Evolutionary conservation across 2,113 vertebrate species (phyloP).

Genomic region (Rhinopomastus cyanomelas): DNA sequence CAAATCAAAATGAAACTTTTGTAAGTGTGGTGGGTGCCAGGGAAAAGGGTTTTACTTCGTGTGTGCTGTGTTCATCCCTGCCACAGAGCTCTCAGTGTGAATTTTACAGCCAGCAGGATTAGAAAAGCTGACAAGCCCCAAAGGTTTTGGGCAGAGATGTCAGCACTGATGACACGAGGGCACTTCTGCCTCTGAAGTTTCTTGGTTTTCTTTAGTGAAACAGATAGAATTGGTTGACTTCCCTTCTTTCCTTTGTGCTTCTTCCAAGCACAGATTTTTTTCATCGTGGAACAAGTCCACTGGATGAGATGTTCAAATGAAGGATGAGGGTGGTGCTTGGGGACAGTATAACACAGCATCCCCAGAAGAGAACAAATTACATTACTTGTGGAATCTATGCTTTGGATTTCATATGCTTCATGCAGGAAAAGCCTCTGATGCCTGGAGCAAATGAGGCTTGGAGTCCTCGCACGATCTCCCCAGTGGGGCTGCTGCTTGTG

Average conservation of each 20-base stretch:
- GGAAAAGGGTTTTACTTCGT: neutral
- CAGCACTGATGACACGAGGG: neutral
- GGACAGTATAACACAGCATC: neutral
- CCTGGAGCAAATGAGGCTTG: neutral
- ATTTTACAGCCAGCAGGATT: neutral
- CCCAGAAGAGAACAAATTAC: too few relatives aligned
- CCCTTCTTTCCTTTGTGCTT: neutral
- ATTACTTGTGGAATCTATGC: neutral
- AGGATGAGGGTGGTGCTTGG: neutral
- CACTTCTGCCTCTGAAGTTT: neutral
- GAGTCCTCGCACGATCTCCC: neutral
- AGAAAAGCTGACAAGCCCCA: neutral
- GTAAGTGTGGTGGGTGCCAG: neutral
- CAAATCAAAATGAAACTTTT: neutral
- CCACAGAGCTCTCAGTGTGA: neutral
- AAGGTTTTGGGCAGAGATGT: neutral
- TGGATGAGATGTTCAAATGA: neutral
- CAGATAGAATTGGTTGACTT: neutral
- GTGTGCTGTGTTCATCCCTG: fast-evolving
- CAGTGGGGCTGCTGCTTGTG: neutral
- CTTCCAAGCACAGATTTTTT: neutral
- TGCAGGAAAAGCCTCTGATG: neutral
- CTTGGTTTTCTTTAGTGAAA: neutral
- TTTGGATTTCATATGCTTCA: neutral
- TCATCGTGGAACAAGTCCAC: neutral